These are phyloP conservation scores for Paraplagusia blochii DNA, from an alignment of 2,113 vertebrate species.

Conservation along the genomic window DNA sequence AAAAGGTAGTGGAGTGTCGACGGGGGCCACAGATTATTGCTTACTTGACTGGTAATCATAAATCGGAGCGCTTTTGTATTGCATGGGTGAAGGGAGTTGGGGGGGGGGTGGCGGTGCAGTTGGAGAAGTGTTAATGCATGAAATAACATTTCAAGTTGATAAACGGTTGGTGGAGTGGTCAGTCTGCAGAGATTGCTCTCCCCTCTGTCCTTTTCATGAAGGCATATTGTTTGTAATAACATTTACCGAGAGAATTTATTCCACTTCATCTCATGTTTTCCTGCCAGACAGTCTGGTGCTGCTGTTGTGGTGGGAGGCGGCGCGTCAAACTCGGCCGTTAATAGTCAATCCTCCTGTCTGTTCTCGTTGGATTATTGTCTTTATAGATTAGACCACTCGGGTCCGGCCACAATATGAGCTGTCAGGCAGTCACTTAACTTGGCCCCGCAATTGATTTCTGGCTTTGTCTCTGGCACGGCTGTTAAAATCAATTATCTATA, in stretches of 20 bases:
- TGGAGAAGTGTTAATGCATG: slow-evolving; percentile 77
- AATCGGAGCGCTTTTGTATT: slow-evolving; percentile 67
- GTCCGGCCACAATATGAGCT: slow-evolving; percentile 52
- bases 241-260: slow-evolving; percentile 70
- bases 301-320: slow-evolving; percentile 36
- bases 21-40: slow-evolving; percentile 65
- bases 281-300: slow-evolving; percentile 43
- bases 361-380: slow-evolving; percentile 53
- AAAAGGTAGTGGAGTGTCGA: slow-evolving; percentile 57
- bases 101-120: slow-evolving; percentile 55
- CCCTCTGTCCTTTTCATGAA: slow-evolving; percentile 54
- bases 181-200: slow-evolving; percentile 59
- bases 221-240: slow-evolving; percentile 71
- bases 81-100: slow-evolving; percentile 33
- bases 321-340: slow-evolving; percentile 24
- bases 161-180: slow-evolving; percentile 68
- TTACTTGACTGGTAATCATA: slow-evolving; percentile 75
- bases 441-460: slow-evolving; percentile 64
- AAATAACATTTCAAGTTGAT: slow-evolving; percentile 80
- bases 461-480: slow-evolving; percentile 49
- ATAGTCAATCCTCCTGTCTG: slow-evolving; percentile 35
- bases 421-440: slow-evolving; percentile 64
- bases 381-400: slow-evolving; percentile 48
- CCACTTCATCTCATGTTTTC: slow-evolving; percentile 60
- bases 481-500: slow-evolving; percentile 72